These are phyloP conservation scores for Bufotes viridis DNA, from an alignment of 2,797 vertebrate genomes.

Conservation along the genomic window DNA sequence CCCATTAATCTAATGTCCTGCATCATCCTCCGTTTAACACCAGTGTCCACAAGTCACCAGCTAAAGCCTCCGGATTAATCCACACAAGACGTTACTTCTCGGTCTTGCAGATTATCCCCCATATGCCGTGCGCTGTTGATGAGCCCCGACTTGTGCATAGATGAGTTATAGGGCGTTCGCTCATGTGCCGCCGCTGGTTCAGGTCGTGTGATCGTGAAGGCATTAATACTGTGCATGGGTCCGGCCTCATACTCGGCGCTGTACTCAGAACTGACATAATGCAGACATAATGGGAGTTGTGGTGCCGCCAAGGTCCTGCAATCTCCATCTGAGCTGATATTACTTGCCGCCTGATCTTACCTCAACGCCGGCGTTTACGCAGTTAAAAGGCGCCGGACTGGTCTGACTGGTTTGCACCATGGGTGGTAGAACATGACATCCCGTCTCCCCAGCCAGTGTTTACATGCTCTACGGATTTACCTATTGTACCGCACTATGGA, in stretches of 20 bases:
- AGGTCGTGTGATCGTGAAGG: too few relatives aligned
- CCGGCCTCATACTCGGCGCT: too few relatives aligned
- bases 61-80: slow-evolving; percentile 6
- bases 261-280: too few relatives aligned
- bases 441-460: neutral
- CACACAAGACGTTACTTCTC: neutral
- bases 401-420: slow-evolving; percentile 1
- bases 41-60: neutral
- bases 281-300: neutral
- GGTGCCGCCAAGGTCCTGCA: neutral
- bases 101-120: slow-evolving; percentile 4
- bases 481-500: slow-evolving; percentile 10
- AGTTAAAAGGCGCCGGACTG: neutral
- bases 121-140: neutral
- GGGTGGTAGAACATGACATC: slow-evolving; percentile 8
- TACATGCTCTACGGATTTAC: neutral
- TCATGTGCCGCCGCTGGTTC: neutral
- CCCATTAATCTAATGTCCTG: neutral
- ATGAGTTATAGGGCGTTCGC: neutral
- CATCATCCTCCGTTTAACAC: slow-evolving; percentile 3
- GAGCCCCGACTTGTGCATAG: too few relatives aligned
- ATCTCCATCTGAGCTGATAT: neutral
- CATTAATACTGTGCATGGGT: too few relatives aligned
- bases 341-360: neutral
- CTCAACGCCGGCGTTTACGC: too few relatives aligned